These are phyloP conservation scores for Arrhopalites spinosus DNA, from an alignment of 2,888 invertebrate genomes.

Conservation along the genomic window DNA sequence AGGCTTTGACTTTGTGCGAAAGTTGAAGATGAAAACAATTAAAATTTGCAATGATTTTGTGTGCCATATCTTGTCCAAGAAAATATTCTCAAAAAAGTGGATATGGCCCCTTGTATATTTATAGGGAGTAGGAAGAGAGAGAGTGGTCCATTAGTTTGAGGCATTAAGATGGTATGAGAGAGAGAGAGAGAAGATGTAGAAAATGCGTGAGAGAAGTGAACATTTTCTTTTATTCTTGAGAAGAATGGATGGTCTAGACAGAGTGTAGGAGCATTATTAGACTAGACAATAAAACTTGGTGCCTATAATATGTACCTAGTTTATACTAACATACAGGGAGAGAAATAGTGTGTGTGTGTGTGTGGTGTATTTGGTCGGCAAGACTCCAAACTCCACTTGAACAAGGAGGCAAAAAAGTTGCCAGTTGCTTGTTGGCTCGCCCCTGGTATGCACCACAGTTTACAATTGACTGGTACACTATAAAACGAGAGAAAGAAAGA, in stretches of 20 bases:
- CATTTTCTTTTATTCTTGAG: too few species aligned
- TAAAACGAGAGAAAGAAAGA: not conserved
- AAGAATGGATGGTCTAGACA: not conserved
- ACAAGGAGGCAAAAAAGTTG: not conserved
- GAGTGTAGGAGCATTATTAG: conserved; percentile 3
- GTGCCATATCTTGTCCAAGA: too few species aligned
- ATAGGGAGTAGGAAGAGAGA: too few species aligned
- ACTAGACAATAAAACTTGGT: conserved; percentile 8
- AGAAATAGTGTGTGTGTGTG: not conserved
- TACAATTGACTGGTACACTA: not conserved
- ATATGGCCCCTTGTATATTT: too few species aligned
- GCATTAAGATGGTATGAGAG: too few species aligned
- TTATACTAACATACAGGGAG: not conserved
- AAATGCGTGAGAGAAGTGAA: too few species aligned
- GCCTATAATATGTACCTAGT: not conserved
- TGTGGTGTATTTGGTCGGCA: not conserved
- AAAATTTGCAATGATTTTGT: too few species aligned
- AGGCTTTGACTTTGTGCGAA: too few species aligned
- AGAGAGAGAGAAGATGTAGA: too few species aligned
- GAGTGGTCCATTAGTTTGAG: too few species aligned
- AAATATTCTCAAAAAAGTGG: too few species aligned
- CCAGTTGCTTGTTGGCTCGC: not conserved
- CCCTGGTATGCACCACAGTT: not conserved
- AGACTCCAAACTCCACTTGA: not conserved
- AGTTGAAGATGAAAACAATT: too few species aligned